Conservation (phyloP, 2,113 vertebrate genomes). For the Zootoca vivipara region DNA sequence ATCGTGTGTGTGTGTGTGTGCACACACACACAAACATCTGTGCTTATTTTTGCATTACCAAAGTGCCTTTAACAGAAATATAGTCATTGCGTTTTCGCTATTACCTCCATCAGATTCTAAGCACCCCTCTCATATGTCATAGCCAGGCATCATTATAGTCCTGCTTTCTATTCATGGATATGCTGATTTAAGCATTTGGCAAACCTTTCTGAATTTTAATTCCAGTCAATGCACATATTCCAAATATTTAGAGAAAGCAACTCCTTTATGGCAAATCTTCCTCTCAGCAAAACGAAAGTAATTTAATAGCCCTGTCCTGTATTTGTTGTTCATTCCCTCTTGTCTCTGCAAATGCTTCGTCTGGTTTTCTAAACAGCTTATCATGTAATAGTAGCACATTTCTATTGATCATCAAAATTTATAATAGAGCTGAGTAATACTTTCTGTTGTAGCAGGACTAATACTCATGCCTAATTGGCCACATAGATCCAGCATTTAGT, state of each 20-base stretch:
- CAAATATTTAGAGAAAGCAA: constrained; percentile 67
- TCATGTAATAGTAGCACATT: constrained; percentile 51
- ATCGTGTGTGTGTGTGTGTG: neutral
- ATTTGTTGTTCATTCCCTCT: constrained; percentile 56
- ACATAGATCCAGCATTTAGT: constrained; percentile 20
- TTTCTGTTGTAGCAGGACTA: constrained; percentile 35
- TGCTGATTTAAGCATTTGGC: constrained; percentile 42
- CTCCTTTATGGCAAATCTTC: constrained; percentile 56
- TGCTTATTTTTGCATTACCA: constrained; percentile 19
- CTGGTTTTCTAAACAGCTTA: constrained; percentile 50
- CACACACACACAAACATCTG: neutral
- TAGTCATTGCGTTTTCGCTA: constrained; percentile 6
- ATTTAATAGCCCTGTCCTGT: constrained; percentile 55
- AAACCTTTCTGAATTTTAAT: constrained; percentile 60
- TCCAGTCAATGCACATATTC: constrained; percentile 46
- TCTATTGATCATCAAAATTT: constrained; percentile 42
- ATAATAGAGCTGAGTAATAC: constrained; percentile 52
- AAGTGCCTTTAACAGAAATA: constrained; percentile 9
- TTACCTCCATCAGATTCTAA: constrained; percentile 25
- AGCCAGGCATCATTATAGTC: neutral
- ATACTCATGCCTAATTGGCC: constrained; percentile 53
- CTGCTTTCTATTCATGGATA: constrained; percentile 32
- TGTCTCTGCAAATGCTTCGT: constrained; percentile 48
- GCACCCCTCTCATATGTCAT: constrained; percentile 17
- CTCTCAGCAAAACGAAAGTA: constrained; percentile 34